phyloP scores from a whole-genome alignment of 1,140 invertebrate genomes.

The Babylonia areolata region DNA sequence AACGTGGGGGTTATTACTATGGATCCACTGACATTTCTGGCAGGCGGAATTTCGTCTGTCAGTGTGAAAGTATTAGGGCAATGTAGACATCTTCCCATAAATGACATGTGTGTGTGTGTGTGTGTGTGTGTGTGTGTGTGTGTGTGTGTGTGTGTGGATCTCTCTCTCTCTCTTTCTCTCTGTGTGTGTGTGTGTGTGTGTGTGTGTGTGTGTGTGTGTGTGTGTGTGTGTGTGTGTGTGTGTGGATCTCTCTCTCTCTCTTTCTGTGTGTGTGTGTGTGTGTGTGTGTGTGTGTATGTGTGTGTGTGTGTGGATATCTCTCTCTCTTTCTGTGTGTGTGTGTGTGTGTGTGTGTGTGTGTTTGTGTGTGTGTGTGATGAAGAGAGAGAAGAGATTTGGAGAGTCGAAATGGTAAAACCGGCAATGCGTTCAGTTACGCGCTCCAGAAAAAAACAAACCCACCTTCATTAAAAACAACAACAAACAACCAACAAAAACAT shows the following conservation, averaged over 20 bases:
- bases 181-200: neutral
- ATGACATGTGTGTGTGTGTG: neutral
- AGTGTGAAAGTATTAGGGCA: no score
- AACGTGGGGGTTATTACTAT: no score
- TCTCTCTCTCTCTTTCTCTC: neutral
- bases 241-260: neutral
- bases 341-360: neutral
- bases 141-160: neutral
- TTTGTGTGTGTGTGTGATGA: neutral
- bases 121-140: slow-evolving; percentile 11
- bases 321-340: neutral
- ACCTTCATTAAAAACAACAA: no score
- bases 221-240: slow-evolving; percentile 11
- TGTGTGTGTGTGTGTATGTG: neutral
- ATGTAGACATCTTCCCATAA: no score
- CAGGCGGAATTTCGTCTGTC: no score
- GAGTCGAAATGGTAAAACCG: no score
- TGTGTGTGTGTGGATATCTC: no score
- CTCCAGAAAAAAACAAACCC: no score
- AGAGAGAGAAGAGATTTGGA: no score
- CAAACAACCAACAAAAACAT: no score
- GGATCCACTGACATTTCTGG: no score
- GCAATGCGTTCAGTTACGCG: no score
- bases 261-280: neutral
- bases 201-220: slow-evolving; percentile 6